Conservation (phyloP, 2,888 invertebrate species). For the Pollenia labialis region DNA sequence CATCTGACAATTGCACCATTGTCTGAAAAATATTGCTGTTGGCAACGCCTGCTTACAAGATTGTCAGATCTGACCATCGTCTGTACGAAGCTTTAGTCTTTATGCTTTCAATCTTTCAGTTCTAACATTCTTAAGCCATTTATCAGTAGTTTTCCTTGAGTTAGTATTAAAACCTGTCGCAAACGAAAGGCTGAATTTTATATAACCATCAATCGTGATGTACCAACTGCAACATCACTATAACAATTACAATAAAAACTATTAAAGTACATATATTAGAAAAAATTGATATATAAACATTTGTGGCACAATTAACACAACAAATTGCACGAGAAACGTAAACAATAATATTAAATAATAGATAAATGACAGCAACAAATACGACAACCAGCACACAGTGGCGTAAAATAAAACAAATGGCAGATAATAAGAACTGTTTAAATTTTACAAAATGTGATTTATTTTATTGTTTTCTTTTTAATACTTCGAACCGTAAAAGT, state of each 20-base stretch:
- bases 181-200: neutral
- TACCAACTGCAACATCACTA: neutral
- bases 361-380: conserved; percentile 22
- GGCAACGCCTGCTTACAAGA: too few relatives aligned
- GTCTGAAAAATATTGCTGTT: too few relatives aligned
- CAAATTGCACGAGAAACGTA: conserved; percentile 61
- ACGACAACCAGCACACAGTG: conserved; percentile 20
- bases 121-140: too few relatives aligned
- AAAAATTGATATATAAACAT: conserved; percentile 33
- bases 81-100: too few relatives aligned
- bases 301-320: conserved; percentile 67
- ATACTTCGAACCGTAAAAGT: too few relatives aligned
- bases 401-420: neutral
- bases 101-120: too few relatives aligned
- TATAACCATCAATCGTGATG: neutral
- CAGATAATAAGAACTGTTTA: too few relatives aligned
- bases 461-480: too few relatives aligned
- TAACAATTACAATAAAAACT: conserved; percentile 12
- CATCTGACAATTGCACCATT: too few relatives aligned
- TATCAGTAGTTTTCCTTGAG: too few relatives aligned
- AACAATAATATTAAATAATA: conserved; percentile 52
- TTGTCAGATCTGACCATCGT: too few relatives aligned
- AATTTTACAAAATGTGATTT: too few relatives aligned
- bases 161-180: neutral
- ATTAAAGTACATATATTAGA: conserved; percentile 49